Base-by-base conservation (phyloP, 64 coral and sea anemone genomes). In the Pocillopora damicornis region DNA sequence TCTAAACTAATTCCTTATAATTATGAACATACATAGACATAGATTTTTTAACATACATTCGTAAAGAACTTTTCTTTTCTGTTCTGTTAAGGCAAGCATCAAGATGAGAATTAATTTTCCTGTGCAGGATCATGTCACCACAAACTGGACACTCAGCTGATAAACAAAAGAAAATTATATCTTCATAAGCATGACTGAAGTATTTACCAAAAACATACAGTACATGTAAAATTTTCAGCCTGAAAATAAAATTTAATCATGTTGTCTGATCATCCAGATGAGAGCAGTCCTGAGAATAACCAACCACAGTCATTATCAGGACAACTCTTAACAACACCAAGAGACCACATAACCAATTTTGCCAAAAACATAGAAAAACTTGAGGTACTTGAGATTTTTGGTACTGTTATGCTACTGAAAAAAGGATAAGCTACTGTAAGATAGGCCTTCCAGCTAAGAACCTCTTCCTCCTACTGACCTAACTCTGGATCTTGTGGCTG, bases 81-180 rank as follows among this genome's bases (percentile, higher is more conserved):
- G 83, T 91, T 60, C 93, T 93, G 61, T 76, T 80, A 30, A 99
- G 78, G 59, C 97, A 99, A 0, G 76, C 10, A 76, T 99, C 97
- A 79, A 99, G 90, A 76, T 99, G 97, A 59, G 71, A 78, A 74
- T 99, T 99, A 59, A 99, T 93, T 58, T 75, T 86, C n/a, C 60
- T 88, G 73, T 87, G 61, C 22, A 18, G 37, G 3, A 99, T 77
- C 88, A 86, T 81, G 69, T 95, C 90, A 56, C 84, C 90, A 95
- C 97, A 99, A 17, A 99, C 97, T 73, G 97, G 97, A 59, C 97
- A 99, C 25, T 92, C 60, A 81, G 88, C 97, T 96, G 60, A 34
- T 0, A 68, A 30, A 15, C 30, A 76, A 87, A 92, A 18, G 72
- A 86, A 26, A 66, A 88, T 26, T 30, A 74, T 51, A 51, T 51